Conservation (phyloP, 2,888 invertebrate genomes). For the Phaedon cochleariae region DNA sequence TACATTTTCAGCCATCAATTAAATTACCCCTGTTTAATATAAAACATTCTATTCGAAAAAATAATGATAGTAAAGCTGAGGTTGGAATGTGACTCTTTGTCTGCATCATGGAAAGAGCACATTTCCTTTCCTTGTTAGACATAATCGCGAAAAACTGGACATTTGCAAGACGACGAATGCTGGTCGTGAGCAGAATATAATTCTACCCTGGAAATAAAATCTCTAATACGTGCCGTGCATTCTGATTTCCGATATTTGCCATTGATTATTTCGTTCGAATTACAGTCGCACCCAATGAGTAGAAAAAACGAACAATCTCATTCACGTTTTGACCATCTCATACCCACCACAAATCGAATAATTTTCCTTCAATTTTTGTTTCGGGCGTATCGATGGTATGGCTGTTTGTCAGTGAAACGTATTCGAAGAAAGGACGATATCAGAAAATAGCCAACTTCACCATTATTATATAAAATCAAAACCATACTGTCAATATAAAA, state of each 20-base stretch:
- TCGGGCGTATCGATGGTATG: no score
- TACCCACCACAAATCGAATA: no score
- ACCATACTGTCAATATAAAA: no score
- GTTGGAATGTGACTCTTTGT: conserved; percentile 5
- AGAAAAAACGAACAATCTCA: neutral
- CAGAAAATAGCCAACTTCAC: no score
- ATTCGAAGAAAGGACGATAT: no score
- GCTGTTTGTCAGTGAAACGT: no score
- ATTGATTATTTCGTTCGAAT: conserved; percentile 40
- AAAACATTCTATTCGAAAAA: neutral
- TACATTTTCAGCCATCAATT: no score
- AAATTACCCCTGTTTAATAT: no score
- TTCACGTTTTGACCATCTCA: no score
- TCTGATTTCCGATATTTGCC: conserved; percentile 52
- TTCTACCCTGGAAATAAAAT: conserved; percentile 55
- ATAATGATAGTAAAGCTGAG: neutral
- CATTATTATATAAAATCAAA: no score
- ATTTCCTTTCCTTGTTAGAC: conserved; percentile 44
- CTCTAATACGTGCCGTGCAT: conserved; percentile 54
- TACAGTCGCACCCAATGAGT: conserved; percentile 30
- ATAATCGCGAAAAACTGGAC: conserved; percentile 55
- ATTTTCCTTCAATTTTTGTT: no score
- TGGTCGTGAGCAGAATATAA: conserved; percentile 53
- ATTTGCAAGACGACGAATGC: conserved; percentile 54
- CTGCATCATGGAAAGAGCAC: conserved; percentile 3